Percentiles rank a stretch among this genome's conserved stretches.
Evolutionary conservation across 2,888 invertebrate species (phyloP).

Genomic region (Rotaria socialis): DNA sequence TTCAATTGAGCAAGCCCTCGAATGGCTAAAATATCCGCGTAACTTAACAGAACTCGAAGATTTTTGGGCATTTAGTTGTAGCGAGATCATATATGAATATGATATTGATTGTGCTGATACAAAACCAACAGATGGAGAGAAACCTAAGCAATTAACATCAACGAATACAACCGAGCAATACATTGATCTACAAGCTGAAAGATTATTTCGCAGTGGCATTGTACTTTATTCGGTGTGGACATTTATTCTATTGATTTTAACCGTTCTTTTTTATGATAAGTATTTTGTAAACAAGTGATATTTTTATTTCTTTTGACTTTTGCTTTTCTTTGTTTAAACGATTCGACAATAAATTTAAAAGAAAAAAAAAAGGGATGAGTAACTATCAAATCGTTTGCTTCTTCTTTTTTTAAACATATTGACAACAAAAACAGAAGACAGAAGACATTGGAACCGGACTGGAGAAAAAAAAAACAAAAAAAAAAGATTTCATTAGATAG

Average conservation of each 20-base stretch:
- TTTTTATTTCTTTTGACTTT: background rate
- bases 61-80: slow-evolving; percentile 24
- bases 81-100: slow-evolving; percentile 12
- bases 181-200: slow-evolving; percentile 41
- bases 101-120: background rate
- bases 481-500: background rate
- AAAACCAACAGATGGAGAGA: background rate
- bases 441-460: background rate
- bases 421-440: slow-evolving; percentile 24
- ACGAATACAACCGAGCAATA: background rate
- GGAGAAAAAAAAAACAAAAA: background rate
- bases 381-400: background rate
- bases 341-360: background rate
- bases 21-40: slow-evolving; percentile 44
- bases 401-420: background rate
- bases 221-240: background rate
- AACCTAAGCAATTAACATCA: background rate
- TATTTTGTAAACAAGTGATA: slow-evolving; percentile 19
- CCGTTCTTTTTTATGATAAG: slow-evolving; percentile 42
- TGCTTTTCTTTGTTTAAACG: background rate
- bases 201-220: slow-evolving; percentile 42
- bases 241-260: slow-evolving; percentile 43
- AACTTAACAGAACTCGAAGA: background rate
- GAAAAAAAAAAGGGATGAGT: background rate
- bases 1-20: slow-evolving; percentile 43